phyloP scores from a whole-genome alignment of 2,797 vertebrate genomes.

The Serranus cabrilla region DNA sequence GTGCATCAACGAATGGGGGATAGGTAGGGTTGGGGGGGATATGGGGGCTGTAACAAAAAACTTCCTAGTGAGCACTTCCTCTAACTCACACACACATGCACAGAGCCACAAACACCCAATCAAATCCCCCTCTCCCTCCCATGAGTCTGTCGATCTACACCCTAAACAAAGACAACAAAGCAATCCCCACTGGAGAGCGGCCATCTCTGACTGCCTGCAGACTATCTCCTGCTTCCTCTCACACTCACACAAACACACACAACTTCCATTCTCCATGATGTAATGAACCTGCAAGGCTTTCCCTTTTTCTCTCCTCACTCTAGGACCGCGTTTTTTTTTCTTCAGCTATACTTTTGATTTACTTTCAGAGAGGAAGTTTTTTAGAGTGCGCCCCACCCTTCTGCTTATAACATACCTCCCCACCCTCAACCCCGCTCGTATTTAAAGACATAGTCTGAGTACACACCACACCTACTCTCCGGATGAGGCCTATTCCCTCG shows the following conservation, averaged over 20 bases:
- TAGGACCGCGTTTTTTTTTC: slow-evolving; percentile 43
- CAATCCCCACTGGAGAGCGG: slow-evolving; percentile 73
- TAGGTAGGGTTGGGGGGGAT: slow-evolving; percentile 11
- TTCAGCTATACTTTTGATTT: slow-evolving; percentile 57
- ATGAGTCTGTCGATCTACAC: slow-evolving; percentile 67
- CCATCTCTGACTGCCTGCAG: slow-evolving; percentile 62
- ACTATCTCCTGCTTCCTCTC: slow-evolving; percentile 21
- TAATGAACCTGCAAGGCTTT: slow-evolving; percentile 79
- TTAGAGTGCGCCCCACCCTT: slow-evolving; percentile 24
- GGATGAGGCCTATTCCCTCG: slow-evolving; percentile 71
- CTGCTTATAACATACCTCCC: slow-evolving; percentile 23
- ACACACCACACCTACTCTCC: slow-evolving; percentile 69
- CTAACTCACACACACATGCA: neutral
- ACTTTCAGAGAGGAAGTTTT: slow-evolving; percentile 55
- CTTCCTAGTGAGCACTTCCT: slow-evolving; percentile 14
- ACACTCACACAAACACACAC: slow-evolving; percentile 7
- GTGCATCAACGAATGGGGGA: slow-evolving; percentile 26
- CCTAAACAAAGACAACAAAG: slow-evolving; percentile 81
- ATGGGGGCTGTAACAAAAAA: slow-evolving; percentile 30
- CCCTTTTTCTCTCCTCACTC: slow-evolving; percentile 26
- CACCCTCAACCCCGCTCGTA: slow-evolving; percentile 4
- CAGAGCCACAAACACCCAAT: slow-evolving; percentile 20
- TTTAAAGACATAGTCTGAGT: slow-evolving; percentile 64
- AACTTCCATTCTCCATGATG: slow-evolving; percentile 68
- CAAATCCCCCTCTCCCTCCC: slow-evolving; percentile 50